These are phyloP conservation scores for Margarornis squamiger DNA, from an alignment of 2,797 vertebrate genomes.

Conservation along the genomic window DNA sequence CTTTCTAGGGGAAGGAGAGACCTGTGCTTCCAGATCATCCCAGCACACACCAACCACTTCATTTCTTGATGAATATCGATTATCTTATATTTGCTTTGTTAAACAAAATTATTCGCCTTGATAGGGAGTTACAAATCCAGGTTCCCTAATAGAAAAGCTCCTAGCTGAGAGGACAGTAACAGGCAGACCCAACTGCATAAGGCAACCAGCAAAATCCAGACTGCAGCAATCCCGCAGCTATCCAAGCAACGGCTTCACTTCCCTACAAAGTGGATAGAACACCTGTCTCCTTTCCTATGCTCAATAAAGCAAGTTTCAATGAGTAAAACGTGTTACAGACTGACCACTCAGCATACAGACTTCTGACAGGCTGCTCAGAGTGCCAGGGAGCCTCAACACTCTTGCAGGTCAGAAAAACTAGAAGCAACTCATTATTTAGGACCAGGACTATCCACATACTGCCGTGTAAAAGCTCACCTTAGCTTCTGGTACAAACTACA, in stretches of 20 bases:
- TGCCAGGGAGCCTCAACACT: background rate
- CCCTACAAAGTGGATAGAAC: background rate
- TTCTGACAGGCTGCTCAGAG: background rate
- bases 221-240: background rate
- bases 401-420: background rate
- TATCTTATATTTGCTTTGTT: background rate
- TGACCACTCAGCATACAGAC: background rate
- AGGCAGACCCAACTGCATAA: rapidly evolving
- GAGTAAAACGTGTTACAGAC: background rate
- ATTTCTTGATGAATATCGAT: background rate
- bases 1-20: background rate
- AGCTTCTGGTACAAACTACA: background rate
- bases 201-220: background rate
- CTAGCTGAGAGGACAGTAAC: background rate
- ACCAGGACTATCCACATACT: background rate
- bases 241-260: background rate
- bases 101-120: background rate
- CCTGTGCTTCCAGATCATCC: background rate
- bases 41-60: background rate
- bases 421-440: background rate
- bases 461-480: background rate
- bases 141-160: background rate
- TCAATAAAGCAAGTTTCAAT: background rate
- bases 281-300: rapidly evolving
- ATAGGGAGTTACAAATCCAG: background rate